A percentile compares a stretch with the other conserved stretches of the same genome.
Evolutionary conservation across 1,140 invertebrate species (phyloP).

Genomic region (Drosophila arizonae): DNA sequence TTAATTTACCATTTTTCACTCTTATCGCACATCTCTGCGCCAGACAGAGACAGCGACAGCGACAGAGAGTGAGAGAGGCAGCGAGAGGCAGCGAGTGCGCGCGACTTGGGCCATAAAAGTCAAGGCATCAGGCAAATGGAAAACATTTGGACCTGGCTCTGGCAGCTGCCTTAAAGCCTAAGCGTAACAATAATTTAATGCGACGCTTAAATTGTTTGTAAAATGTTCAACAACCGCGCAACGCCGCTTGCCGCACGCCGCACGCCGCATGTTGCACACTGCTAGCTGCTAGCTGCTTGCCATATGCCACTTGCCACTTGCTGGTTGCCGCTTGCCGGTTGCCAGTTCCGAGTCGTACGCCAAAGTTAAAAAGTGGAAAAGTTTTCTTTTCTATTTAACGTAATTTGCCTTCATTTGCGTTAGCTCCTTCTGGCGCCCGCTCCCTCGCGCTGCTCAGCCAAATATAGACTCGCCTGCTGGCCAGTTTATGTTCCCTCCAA

Average conservation of each 20-base stretch:
- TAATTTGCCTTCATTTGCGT: constrained; percentile 79
- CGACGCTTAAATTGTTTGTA: constrained; percentile 79
- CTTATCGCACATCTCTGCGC: constrained; percentile 57
- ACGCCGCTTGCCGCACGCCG: constrained; percentile 20
- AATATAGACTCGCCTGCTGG: constrained; percentile 30
- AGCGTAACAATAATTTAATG: constrained; percentile 82
- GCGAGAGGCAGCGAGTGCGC: neutral
- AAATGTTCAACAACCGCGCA: constrained; percentile 77
- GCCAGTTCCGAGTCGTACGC: constrained; percentile 35
- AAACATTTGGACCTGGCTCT: constrained; percentile 53
- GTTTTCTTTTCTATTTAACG: constrained; percentile 81
- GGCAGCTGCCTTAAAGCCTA: constrained; percentile 70
- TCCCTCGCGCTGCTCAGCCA: neutral
- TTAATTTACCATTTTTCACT: constrained; percentile 82
- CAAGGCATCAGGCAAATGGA: constrained; percentile 54
- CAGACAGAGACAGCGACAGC: constrained; percentile 15
- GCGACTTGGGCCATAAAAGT: constrained; percentile 66
- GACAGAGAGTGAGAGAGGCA: constrained; percentile 3
- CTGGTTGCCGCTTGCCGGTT: constrained; percentile 26
- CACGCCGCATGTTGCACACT: constrained; percentile 14
- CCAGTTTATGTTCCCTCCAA: constrained; percentile 53
- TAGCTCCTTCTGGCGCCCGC: neutral
- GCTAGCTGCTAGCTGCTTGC: constrained; percentile 20
- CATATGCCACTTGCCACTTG: constrained; percentile 23
- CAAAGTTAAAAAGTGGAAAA: constrained; percentile 81